Base-by-base conservation (phyloP, 2,113 vertebrate genomes). In the Otis tarda region DNA sequence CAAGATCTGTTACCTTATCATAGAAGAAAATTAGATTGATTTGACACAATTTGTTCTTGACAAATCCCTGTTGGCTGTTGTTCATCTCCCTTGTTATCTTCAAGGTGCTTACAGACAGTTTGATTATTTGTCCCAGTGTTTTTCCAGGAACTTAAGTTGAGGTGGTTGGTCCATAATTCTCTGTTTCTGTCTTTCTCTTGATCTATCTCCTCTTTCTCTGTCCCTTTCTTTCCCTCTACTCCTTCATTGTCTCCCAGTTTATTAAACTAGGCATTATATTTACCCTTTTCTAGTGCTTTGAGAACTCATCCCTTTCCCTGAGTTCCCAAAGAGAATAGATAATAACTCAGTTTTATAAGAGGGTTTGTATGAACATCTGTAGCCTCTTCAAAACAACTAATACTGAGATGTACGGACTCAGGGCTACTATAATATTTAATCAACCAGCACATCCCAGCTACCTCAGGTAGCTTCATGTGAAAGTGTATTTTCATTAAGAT, bases 21-120 rank as follows among this genome's bases (percentile, higher is more conserved):
- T 14, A 70, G 59, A 95, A 81, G 52, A 87, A 94, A 94, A 94
- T 87, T 75, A 87, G 68, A 87, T 78, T 91, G 63, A 92, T 89
- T 87, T 81, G 68, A 70, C 37, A 67, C 10, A 87, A 63, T 90
- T 75, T 89, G 63, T 60, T 60, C 69, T 82, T 84, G 77, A 91
- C n/a, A 96, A 94, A 94, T 84, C 69, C 68, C 43, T 81, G 35
- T 27, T 81, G 73, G n/a, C 56, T 89, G 37, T 74, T 80, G 43
- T 76, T 90, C 56, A 52, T 84, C 31, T 87, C 23, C 47, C 56
- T 83, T 91, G 56, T 89, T 87, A 77, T 75, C 55, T 81, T 92
- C 56, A 92, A 81, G 77, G 93, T 84, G 30, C 23, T 94, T 89
- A 60, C n/a, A 86, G 75, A 57, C 12, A 79, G 75, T 68, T 80